Conservation (phyloP, 2,797 vertebrate genomes). For the Pantherophis alleghaniensis region DNA sequence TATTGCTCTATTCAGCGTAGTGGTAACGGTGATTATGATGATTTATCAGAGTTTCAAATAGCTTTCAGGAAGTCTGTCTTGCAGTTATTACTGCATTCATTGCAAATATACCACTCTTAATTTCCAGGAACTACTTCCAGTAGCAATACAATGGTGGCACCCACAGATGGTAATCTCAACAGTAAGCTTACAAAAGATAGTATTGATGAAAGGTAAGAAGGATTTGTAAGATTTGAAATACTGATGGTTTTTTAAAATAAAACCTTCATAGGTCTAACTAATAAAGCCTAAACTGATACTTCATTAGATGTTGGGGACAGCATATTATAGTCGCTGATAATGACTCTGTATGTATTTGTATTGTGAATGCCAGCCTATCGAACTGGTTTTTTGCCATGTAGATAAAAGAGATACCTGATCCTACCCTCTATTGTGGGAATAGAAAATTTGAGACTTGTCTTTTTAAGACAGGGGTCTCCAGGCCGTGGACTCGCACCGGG, state of each 20-base stretch:
- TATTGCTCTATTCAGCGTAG: background rate
- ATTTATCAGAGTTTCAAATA: background rate
- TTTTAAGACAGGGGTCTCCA: background rate
- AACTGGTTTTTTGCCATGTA: background rate
- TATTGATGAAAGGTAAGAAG: conserved; percentile 87
- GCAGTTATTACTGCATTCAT: background rate
- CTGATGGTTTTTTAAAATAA: background rate
- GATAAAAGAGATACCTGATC: background rate
- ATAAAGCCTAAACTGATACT: background rate
- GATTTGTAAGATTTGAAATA: conserved; percentile 23
- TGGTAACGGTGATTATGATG: background rate
- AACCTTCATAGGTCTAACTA: background rate
- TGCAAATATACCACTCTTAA: background rate
- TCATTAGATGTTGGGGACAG: background rate
- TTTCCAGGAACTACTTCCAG: conserved; percentile 93
- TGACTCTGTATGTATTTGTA: background rate
- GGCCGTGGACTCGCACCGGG: background rate
- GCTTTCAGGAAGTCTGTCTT: background rate
- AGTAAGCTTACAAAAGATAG: conserved; percentile 87
- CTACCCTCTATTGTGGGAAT: background rate
- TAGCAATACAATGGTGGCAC: conserved; percentile 99
- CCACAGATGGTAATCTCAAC: conserved; percentile 85
- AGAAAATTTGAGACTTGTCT: background rate
- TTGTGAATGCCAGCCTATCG: background rate
- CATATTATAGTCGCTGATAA: background rate